phyloP scores from a whole-genome alignment of 2,113 vertebrate species.

The Pomatorhinus ruficollis region DNA sequence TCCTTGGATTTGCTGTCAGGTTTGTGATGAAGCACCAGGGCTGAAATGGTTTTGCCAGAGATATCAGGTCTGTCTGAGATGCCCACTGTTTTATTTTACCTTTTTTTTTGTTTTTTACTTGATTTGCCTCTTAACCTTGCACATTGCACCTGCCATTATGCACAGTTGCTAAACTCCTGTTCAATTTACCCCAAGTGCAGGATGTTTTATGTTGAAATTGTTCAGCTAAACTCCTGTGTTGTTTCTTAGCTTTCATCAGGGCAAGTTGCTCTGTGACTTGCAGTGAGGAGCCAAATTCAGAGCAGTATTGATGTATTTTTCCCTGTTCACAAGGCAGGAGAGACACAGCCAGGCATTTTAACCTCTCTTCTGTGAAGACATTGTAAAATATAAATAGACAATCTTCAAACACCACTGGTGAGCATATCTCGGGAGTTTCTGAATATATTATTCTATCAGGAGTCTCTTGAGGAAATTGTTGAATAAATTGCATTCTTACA shows the following conservation, averaged over 20 bases:
- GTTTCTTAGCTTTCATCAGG: not conserved
- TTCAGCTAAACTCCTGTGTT: not conserved
- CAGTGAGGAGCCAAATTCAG: not conserved
- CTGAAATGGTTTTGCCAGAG: not conserved
- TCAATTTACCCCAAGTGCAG: not conserved
- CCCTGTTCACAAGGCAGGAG: not conserved
- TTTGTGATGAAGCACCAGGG: not conserved
- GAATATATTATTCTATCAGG: not conserved
- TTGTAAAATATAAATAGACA: not conserved
- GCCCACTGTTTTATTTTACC: not conserved
- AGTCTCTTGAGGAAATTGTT: not conserved
- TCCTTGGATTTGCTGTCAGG: conserved; percentile 12
- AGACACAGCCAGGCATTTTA: not conserved
- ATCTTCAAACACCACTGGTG: not conserved
- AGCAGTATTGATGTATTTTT: not conserved
- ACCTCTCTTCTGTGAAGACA: not conserved
- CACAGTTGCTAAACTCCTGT: not conserved
- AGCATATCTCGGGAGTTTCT: not conserved
- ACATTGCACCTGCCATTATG: not conserved
- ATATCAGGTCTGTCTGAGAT: not conserved
- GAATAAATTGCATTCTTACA: not conserved
- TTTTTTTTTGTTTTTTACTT: not conserved
- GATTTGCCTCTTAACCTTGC: not conserved
- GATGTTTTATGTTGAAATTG: not conserved
- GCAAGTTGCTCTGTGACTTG: not conserved